Evolutionary conservation across 2,888 invertebrate genomes (phyloP), one percentile per base, ranked within the genome.

Genomic region (Epirrhoe tristata): DNA sequence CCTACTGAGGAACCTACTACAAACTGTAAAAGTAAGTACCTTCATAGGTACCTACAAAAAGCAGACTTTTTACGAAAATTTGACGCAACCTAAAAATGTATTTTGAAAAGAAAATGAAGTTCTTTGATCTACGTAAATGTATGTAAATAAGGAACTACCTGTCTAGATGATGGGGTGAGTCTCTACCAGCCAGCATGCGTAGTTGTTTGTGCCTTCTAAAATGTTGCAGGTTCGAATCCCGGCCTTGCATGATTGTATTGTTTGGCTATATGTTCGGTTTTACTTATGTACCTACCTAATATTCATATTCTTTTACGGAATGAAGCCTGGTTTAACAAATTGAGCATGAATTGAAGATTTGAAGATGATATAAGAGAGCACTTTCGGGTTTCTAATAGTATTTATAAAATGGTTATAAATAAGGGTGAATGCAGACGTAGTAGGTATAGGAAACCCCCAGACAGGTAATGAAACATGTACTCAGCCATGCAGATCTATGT

Each of bases 51-150:
- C n/a, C n/a, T n/a, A n/a, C n/a, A n/a, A n/a, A n/a, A n/a, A n/a
- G 12, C 39, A 43, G 39, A 10, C 39, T 43, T 12, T 43, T 43
- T 2, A 24, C 24, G 24, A 24, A 24, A 24, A 1, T 3, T 24
- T 43, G 4, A 12, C 39, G 39, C 2, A 39, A 46, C 48, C 14
- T 12, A 1, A 48, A 48, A 48, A 48, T 48, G 48, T 14, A 32
- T 53, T 53, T 31, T 24, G 17, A 53, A 34, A 52, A 52, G 51
- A 14, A 32, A 53, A 32, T 24, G 12, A 48, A 32, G 52, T 48
- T 50, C 55, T 64, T 64, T 64, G 54, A 54, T 58, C 50, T 39
- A 39, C 52, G 48, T 58, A 48, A 58, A 48, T 14, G 48, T 58
- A 58, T 58, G 57, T 32, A 48, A 48, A 48, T 48, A 48, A 46